Base-by-base conservation (phyloP, 2,888 invertebrate genomes). In the Latrodectus hesperus region DNA sequence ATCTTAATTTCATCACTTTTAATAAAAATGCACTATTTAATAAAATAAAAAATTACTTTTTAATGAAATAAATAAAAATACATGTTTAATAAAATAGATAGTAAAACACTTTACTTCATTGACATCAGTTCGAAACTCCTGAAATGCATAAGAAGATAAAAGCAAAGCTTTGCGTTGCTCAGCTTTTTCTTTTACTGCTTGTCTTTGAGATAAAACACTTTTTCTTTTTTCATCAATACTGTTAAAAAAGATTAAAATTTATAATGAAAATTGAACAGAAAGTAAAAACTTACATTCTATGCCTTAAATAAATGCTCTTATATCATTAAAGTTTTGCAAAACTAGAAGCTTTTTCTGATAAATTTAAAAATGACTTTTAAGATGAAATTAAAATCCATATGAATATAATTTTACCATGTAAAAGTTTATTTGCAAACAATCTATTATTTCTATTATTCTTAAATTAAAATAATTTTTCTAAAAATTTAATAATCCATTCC, bases 61-160 rank as follows among this genome's bases (percentile, higher is more conserved):
- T 60, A 60, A 60, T 11, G 6, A 6, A 4, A 16, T 11, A 60
- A 60, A 60, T 12, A 60, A 22, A 22, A 22, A 38, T 38, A 38
- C 38, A 38, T 38, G 2, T 38, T 38, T 38, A 38, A 38, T 38
- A 38, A 38, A 38, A 38, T 38, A 38, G 6, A 38, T 38, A 38
- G 38, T 38, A 3, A 38, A 6, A 38, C 2, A 38, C 38, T 55
- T 86, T 87, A 93, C 92, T 91, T 99, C 99, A 89, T 97, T 96
- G 0, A 97, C 96, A 91, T 98, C 97, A 0, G 98, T 96, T 51
- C 96, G 95, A 92, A 99, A 98, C 93, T 98, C 95, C 92, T 98
- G 98, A 92, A 96, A 98, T 77, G 96, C 96, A 90, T 96, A 95
- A 0, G 97, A 96, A 4, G 96, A 97, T 82, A 95, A 94, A 38